Conservation (phyloP, 2,888 invertebrate genomes). For the Drosophila tripunctata region DNA sequence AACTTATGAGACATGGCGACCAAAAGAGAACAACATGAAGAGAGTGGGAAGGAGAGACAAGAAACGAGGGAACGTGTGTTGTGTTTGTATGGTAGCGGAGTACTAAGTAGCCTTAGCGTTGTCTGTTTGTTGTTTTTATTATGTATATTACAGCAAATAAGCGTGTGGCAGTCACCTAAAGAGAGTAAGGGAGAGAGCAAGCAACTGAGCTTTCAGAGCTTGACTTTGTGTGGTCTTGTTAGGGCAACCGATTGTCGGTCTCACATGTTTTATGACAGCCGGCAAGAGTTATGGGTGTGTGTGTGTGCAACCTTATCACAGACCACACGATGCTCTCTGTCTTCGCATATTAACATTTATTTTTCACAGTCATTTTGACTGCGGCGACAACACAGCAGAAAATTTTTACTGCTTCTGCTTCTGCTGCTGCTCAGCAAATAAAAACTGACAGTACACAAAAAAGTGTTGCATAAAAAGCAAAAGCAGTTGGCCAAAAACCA, state of each 20-base stretch:
- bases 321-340: slow-evolving; percentile 44
- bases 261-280: slow-evolving; percentile 34
- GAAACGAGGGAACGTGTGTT: background rate
- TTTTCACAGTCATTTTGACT: slow-evolving; percentile 72
- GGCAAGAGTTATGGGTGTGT: slow-evolving; percentile 32
- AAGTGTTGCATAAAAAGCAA: slow-evolving; percentile 49
- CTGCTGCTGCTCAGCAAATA: slow-evolving; percentile 51
- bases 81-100: background rate
- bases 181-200: background rate
- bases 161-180: slow-evolving; percentile 5
- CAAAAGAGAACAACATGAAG: background rate
- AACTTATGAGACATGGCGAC: slow-evolving; percentile 53
- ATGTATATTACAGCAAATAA: slow-evolving; percentile 51
- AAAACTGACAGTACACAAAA: slow-evolving; percentile 53
- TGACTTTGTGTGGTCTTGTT: slow-evolving; percentile 32
- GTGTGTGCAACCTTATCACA: slow-evolving; percentile 39
- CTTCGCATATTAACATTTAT: slow-evolving; percentile 78
- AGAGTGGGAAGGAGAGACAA: background rate
- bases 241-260: slow-evolving; percentile 32
- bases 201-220: slow-evolving; percentile 10
- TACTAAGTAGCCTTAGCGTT: slow-evolving; percentile 26
- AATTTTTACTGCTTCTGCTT: slow-evolving; percentile 52
- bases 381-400: slow-evolving; percentile 71
- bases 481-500: slow-evolving; percentile 40
- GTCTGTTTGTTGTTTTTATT: slow-evolving; percentile 31